Conservation (phyloP, 2,113 vertebrate species). For the Amazona guildingii region DNA sequence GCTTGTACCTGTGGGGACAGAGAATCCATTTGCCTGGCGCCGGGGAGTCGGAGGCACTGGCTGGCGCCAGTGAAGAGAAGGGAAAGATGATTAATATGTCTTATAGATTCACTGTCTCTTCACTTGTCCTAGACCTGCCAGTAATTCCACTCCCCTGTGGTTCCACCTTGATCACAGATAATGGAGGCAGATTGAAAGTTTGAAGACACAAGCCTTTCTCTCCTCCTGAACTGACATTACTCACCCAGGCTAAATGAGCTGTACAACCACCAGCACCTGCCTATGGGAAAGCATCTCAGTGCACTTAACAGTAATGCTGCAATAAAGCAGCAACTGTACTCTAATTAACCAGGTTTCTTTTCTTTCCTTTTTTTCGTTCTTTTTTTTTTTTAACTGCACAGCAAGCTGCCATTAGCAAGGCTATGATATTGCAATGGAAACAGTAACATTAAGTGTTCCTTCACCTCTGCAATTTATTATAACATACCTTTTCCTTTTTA, state of each 20-base stretch:
- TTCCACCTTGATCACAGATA: conserved; percentile 80
- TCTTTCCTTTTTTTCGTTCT: background rate
- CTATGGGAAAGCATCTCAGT: conserved; percentile 71
- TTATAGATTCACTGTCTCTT: conserved; percentile 80
- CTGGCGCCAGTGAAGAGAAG: conserved; percentile 83
- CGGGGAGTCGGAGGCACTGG: conserved; percentile 73
- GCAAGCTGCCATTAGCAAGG: conserved; percentile 52
- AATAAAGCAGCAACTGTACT: conserved; percentile 73
- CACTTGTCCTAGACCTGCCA: conserved; percentile 78
- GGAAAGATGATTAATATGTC: conserved; percentile 83
- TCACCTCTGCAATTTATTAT: conserved; percentile 29
- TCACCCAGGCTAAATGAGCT: conserved; percentile 79
- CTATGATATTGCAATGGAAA: conserved; percentile 47
- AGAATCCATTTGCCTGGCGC: conserved; percentile 80
- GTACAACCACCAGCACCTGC: conserved; percentile 68
- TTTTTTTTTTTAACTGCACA: background rate
- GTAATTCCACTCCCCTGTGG: conserved; percentile 77
- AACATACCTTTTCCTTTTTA: background rate
- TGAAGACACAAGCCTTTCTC: conserved; percentile 76
- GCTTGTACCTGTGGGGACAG: conserved; percentile 76
- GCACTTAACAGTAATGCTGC: conserved; percentile 69
- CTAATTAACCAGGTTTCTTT: conserved; percentile 71
- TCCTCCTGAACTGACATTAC: conserved; percentile 78
- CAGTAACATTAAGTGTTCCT: conserved; percentile 13
- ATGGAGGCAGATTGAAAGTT: conserved; percentile 82